phyloP scores from a whole-genome alignment of 2,797 vertebrate species.

The Cryptoblepharus egeriae region DNA sequence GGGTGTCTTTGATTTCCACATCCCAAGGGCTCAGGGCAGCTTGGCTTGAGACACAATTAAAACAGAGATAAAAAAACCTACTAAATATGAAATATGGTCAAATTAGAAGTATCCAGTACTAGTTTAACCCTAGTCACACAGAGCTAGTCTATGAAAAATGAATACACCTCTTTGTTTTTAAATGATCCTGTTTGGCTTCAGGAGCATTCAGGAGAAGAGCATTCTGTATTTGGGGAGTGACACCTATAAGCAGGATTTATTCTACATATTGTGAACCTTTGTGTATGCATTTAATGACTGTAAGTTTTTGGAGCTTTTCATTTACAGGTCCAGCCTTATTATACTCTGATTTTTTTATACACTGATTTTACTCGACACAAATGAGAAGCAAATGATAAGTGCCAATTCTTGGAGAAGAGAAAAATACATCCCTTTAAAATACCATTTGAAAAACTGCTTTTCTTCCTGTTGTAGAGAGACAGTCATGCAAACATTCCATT shows the following conservation, averaged over 20 bases:
- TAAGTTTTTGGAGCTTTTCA: neutral
- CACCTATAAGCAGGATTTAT: neutral
- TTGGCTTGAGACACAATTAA: neutral
- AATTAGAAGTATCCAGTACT: neutral
- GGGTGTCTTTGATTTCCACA: neutral
- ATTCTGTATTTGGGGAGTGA: neutral
- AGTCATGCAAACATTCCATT: too few relatives aligned
- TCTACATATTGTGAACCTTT: neutral
- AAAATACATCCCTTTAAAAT: too few relatives aligned
- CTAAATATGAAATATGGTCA: neutral
- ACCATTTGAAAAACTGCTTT: too few relatives aligned
- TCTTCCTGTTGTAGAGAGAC: too few relatives aligned
- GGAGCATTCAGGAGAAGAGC: neutral
- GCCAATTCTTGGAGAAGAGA: too few relatives aligned
- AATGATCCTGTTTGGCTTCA: neutral
- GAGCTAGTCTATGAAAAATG: neutral
- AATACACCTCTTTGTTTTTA: neutral
- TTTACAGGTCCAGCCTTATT: too few relatives aligned
- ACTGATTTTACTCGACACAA: too few relatives aligned
- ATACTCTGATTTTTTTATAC: too few relatives aligned
- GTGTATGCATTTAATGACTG: neutral
- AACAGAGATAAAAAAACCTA: neutral
- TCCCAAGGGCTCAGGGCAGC: neutral
- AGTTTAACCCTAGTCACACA: neutral
- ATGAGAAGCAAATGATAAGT: too few relatives aligned